Percentiles rank a stretch among this genome's conserved stretches.
phyloP scores from a whole-genome alignment of 2,113 vertebrate species.

The Sphyrna mokarran region DNA sequence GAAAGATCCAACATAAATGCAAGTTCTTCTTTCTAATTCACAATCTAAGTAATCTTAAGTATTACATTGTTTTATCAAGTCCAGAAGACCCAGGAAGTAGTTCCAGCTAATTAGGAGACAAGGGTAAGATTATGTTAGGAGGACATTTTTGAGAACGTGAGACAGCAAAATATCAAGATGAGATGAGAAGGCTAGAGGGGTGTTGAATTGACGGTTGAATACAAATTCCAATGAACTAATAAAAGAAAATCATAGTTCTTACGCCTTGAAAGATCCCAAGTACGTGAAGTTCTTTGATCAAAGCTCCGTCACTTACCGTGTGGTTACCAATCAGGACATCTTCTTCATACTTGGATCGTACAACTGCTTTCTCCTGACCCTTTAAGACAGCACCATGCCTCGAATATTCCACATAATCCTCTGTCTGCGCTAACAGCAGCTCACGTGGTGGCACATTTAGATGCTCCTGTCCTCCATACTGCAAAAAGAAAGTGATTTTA shows the following conservation, averaged over 20 bases:
- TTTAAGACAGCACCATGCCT: conserved; percentile 91
- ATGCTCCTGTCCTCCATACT: conserved; percentile 93
- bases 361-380: conserved; percentile 89
- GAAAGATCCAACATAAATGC: background rate
- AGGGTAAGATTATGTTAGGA: background rate
- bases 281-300: background rate
- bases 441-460: conserved; percentile 81
- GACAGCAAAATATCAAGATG: background rate
- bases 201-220: background rate
- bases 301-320: conserved; percentile 58
- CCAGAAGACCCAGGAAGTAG: background rate
- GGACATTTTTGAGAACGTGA: no score
- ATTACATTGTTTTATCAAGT: background rate
- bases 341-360: conserved; percentile 91
- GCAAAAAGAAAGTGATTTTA: conserved; percentile 38
- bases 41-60: background rate
- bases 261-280: background rate
- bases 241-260: background rate
- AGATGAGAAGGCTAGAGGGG: background rate
- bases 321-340: conserved; percentile 90
- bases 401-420: conserved; percentile 95
- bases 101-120: no score
- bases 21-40: background rate
- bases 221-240: background rate
- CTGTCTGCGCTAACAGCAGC: conserved; percentile 86